A percentile compares a stretch with the other conserved stretches of the same genome.
These are phyloP conservation scores for Dissostichus mawsoni DNA, from an alignment of 2,113 vertebrate genomes.

Conservation along the genomic window DNA sequence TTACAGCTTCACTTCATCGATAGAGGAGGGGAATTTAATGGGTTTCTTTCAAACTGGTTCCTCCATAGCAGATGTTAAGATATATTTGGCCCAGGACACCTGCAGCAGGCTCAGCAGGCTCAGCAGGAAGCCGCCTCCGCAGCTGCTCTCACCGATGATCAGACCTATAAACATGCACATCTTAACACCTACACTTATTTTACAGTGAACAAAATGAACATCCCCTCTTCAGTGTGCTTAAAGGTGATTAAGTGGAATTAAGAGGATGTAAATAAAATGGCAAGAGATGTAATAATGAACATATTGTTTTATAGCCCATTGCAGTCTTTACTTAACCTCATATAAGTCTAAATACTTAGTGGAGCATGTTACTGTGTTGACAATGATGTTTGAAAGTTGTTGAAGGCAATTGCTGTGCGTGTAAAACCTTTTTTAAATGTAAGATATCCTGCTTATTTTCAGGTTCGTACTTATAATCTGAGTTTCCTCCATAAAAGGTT, in stretches of 20 bases:
- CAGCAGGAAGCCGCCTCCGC: conserved; percentile 52
- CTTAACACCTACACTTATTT: background rate
- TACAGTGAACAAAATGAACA: background rate
- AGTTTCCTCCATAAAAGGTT: too few relatives aligned
- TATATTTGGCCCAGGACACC: conserved; percentile 55
- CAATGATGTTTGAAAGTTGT: background rate
- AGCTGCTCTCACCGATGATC: conserved; percentile 27
- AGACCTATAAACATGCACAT: background rate
- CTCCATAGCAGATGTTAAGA: conserved; percentile 54
- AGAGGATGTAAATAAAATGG: background rate
- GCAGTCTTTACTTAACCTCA: conserved; percentile 2
- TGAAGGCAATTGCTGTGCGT: background rate
- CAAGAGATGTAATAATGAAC: background rate
- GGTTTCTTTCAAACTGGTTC: background rate
- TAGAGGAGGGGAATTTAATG: background rate
- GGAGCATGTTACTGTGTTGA: background rate
- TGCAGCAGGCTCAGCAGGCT: conserved; percentile 32
- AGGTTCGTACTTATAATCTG: too few relatives aligned
- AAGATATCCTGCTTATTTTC: background rate
- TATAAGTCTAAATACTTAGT: background rate
- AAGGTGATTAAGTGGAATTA: background rate
- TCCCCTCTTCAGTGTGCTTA: background rate
- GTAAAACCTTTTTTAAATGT: background rate
- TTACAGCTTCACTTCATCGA: conserved; percentile 16
- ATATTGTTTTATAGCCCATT: background rate